Percentiles rank a stretch among this genome's conserved stretches.
Evolutionary conservation across 2,113 vertebrate species (phyloP).

Genomic region (Sapajus apella): DNA sequence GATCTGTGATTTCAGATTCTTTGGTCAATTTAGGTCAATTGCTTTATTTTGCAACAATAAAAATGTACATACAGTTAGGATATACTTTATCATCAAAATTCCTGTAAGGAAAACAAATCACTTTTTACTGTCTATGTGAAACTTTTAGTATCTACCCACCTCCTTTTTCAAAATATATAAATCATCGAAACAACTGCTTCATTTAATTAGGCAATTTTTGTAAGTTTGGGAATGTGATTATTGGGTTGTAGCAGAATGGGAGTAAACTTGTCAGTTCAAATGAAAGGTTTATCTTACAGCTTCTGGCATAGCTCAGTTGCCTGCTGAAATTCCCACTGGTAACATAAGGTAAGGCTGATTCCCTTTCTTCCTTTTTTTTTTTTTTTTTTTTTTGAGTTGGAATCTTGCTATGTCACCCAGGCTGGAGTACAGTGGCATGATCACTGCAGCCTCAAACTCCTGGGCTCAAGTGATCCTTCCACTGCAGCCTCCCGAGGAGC

Average conservation of each 20-base stretch:
- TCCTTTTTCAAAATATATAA: not conserved
- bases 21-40: not conserved
- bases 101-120: not conserved
- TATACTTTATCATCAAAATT: conserved; percentile 13
- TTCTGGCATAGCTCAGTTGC: not conserved
- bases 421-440: too few relatives aligned
- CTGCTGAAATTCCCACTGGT: not conserved
- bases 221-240: not conserved
- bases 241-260: not conserved
- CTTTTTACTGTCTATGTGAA: not conserved
- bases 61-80: not conserved
- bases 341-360: not conserved
- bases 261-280: not conserved
- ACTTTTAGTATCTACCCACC: not conserved
- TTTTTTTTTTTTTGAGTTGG: too few relatives aligned
- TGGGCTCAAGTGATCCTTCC: too few relatives aligned
- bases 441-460: too few relatives aligned
- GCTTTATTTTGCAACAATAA: conserved; percentile 30
- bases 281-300: not conserved
- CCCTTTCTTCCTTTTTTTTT: too few relatives aligned
- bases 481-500: too few relatives aligned
- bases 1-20: not conserved
- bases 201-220: not conserved
- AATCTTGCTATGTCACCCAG: too few relatives aligned
- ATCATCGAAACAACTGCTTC: not conserved